Evolutionary conservation across 92 coral and sea anemone species (phyloP), one percentile per base, ranked within the genome.

Genomic region (Desmophyllum pertusum): DNA sequence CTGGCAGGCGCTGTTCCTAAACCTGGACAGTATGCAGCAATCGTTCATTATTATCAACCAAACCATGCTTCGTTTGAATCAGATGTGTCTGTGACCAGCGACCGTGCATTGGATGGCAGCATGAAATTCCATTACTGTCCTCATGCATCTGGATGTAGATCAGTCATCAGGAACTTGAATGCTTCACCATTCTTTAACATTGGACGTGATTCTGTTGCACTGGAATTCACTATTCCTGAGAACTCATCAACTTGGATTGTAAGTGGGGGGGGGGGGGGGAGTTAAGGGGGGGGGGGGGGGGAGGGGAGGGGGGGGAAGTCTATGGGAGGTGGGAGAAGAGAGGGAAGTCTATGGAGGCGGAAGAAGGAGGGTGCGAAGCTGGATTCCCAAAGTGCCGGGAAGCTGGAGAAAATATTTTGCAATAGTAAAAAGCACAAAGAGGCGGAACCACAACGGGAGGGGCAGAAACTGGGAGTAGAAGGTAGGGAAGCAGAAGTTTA

Each of bases 1-100:
- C 51, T 82, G 41, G 61, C 73, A 23, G 89, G 84, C 19, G 23
- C 38, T 11, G 85, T 92, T 14, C 98, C 93, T 0, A 70, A 75
- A 17, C 77, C 93, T 23, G 95, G 99, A 50, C 89, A 85, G 48
- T 97, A 97, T 78, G 92, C 99, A 18, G 80, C 93, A 45, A 85
- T 97, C 42, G 90, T 92, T 73, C 99, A 97, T 63, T 94, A 97
- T 79, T 97, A 97, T 75, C 99, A 97, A 76, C 95, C 99, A 21
- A 89, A 89, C 77, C 98, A 97, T 85, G 78, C 86, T 59, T 85
- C 93, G 13, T 91, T 97, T 76, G 84, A 66, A 5, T 80, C 98
- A 15, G 59, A 78, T 61, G 94, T 89, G 55, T 82, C 94, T 15
- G 91, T 97, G 6, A 97, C 95, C 42, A 93, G 98, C 68, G 94